A percentile compares a stretch with the other conserved stretches of the same genome.
These are phyloP conservation scores for Barbus barbus DNA, from an alignment of 2,113 vertebrate species.

Conservation along the genomic window DNA sequence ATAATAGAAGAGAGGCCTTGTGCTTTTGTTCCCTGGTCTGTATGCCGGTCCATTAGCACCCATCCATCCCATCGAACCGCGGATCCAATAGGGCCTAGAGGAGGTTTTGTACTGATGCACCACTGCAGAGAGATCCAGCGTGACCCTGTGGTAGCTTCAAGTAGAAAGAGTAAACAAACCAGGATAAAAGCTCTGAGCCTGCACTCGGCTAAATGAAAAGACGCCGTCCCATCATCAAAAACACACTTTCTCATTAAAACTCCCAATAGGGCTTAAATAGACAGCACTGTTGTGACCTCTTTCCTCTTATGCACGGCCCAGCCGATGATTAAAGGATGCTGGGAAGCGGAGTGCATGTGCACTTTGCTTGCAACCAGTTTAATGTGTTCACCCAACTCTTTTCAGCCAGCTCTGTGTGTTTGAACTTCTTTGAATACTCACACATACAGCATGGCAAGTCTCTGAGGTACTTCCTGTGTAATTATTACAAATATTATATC, in stretches of 20 bases:
- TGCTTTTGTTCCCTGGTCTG: slow-evolving; percentile 39
- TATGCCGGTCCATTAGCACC: slow-evolving; percentile 47
- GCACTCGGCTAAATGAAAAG: slow-evolving; percentile 22
- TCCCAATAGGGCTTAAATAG: slow-evolving; percentile 40
- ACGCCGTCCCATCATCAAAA: slow-evolving; percentile 46
- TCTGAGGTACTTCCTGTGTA: neutral
- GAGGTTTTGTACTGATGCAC: slow-evolving; percentile 24
- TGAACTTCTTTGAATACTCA: neutral
- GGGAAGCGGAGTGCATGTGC: slow-evolving; percentile 38
- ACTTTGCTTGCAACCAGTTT: slow-evolving; percentile 28
- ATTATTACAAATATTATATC: neutral
- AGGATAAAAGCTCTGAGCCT: slow-evolving; percentile 50
- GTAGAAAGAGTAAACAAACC: slow-evolving; percentile 8
- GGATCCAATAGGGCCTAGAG: slow-evolving; percentile 38
- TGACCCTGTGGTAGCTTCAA: slow-evolving; percentile 37
- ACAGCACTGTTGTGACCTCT: slow-evolving; percentile 43
- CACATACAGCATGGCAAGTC: no score
- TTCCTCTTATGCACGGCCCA: slow-evolving; percentile 9
- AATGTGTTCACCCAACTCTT: slow-evolving; percentile 28
- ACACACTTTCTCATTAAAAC: slow-evolving; percentile 52
- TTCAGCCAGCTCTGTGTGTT: neutral
- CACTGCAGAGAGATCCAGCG: slow-evolving; percentile 28
- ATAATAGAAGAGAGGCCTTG: slow-evolving; percentile 18
- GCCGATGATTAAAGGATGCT: slow-evolving; percentile 50
- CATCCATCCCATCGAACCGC: slow-evolving; percentile 49